A percentile compares a stretch with the other conserved stretches of the same genome.
These are phyloP conservation scores for Polypedilum vanderplanki DNA, from an alignment of 1,140 invertebrate species.

Conservation along the genomic window DNA sequence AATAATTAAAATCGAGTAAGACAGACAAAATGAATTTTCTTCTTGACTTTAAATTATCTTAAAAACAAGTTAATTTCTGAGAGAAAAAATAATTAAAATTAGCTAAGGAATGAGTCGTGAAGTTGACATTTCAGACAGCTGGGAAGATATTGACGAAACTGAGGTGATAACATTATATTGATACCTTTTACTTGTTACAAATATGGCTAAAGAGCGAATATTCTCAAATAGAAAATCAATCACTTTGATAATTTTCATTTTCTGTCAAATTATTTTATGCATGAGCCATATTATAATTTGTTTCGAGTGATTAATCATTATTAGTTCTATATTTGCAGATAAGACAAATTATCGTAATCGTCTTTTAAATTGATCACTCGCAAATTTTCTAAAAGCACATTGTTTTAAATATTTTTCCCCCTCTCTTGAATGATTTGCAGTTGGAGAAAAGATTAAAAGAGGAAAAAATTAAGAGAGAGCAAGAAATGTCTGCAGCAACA, in stretches of 20 bases:
- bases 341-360: constrained; percentile 35
- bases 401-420: no score
- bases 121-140: constrained; percentile 64
- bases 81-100: neutral
- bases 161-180: constrained; percentile 45
- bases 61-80: neutral
- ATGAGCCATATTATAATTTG: neutral
- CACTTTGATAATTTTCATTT: neutral
- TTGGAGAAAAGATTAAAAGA: constrained; percentile 37
- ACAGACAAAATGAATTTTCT: no score
- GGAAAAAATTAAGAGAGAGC: constrained; percentile 37
- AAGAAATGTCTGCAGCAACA: constrained; percentile 41
- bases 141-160: constrained; percentile 75
- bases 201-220: neutral
- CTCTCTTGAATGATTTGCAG: neutral
- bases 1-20: no score
- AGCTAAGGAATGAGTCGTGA: constrained; percentile 44
- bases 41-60: no score
- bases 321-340: neutral
- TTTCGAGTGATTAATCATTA: neutral
- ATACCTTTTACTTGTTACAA: neutral
- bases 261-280: neutral
- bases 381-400: no score
- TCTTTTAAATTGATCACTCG: neutral
- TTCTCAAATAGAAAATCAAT: neutral